These are phyloP conservation scores for Drosophila yooni DNA, from an alignment of 2,888 invertebrate species.

Conservation along the genomic window DNA sequence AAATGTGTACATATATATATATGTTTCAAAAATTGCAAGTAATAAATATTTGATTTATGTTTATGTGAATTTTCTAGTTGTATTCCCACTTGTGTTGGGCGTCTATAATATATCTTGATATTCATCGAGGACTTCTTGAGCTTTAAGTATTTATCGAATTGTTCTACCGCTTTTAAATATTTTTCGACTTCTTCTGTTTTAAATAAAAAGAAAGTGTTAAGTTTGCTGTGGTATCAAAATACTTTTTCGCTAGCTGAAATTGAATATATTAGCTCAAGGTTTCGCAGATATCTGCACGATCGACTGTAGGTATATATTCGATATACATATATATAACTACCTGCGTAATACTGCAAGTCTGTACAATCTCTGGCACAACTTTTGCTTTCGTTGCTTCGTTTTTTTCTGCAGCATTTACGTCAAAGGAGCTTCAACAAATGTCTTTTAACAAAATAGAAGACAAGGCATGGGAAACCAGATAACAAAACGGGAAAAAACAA, in stretches of 20 bases:
- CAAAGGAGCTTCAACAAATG: constrained; percentile 7
- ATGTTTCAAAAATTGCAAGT: not conserved
- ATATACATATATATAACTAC: not conserved
- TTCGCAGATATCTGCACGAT: not conserved
- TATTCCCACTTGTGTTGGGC: not conserved
- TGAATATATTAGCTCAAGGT: not conserved
- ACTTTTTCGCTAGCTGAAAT: not conserved
- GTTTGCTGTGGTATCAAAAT: not conserved
- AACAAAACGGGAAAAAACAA: not conserved
- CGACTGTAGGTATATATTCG: too few relatives aligned
- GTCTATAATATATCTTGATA: not conserved
- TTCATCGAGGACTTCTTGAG: not conserved
- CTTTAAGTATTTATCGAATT: not conserved
- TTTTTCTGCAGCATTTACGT: constrained; percentile 6
- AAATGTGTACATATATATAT: not conserved
- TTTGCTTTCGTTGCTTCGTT: constrained; percentile 4
- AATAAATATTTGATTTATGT: not conserved
- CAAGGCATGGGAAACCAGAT: not conserved
- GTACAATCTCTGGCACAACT: constrained; percentile 5
- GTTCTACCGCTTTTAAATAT: not conserved
- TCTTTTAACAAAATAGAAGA: not conserved
- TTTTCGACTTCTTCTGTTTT: not conserved
- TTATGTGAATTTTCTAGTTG: not conserved
- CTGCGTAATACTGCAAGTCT: not conserved
- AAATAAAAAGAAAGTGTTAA: not conserved